A percentile compares a stretch with the other conserved stretches of the same genome.
Evolutionary conservation across 1,140 invertebrate species (phyloP).

Genomic region (Drosophila nikananu): DNA sequence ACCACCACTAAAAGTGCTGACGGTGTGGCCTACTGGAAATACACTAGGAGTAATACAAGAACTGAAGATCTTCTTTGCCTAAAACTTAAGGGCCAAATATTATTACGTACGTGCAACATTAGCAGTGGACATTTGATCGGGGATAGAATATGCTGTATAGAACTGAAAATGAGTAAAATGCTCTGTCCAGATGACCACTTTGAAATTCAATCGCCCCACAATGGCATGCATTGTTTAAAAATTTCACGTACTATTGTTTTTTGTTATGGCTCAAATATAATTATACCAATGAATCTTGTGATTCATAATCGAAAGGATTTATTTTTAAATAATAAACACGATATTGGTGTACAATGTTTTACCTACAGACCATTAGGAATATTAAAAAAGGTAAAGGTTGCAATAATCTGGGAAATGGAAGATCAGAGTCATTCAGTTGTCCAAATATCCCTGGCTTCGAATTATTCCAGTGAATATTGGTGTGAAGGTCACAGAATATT

Average conservation of each 20-base stretch:
- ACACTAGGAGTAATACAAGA: slow-evolving; percentile 37
- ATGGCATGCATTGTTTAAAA: slow-evolving; percentile 45
- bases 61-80: slow-evolving; percentile 48
- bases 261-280: slow-evolving; percentile 62
- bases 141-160: slow-evolving; percentile 29
- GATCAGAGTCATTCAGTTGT: slow-evolving; percentile 57
- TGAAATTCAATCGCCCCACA: slow-evolving; percentile 37
- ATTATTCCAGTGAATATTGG: slow-evolving; percentile 85
- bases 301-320: slow-evolving; percentile 73
- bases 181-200: slow-evolving; percentile 55
- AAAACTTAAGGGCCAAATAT: slow-evolving; percentile 23
- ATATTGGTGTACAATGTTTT: slow-evolving; percentile 78
- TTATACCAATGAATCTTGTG: slow-evolving; percentile 49
- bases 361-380: slow-evolving; percentile 69
- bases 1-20: background rate
- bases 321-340: slow-evolving; percentile 50
- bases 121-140: slow-evolving; percentile 34
- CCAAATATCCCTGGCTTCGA: slow-evolving; percentile 70
- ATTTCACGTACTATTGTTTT: slow-evolving; percentile 43
- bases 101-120: slow-evolving; percentile 49
- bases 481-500: slow-evolving; percentile 82
- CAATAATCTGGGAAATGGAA: slow-evolving; percentile 67
- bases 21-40: slow-evolving; percentile 43
- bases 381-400: slow-evolving; percentile 52
- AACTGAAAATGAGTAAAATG: slow-evolving; percentile 5